Evolutionary conservation across 2,888 invertebrate species (phyloP), one percentile per base, ranked within the genome.

Genomic region (Cephus sareptanus): DNA sequence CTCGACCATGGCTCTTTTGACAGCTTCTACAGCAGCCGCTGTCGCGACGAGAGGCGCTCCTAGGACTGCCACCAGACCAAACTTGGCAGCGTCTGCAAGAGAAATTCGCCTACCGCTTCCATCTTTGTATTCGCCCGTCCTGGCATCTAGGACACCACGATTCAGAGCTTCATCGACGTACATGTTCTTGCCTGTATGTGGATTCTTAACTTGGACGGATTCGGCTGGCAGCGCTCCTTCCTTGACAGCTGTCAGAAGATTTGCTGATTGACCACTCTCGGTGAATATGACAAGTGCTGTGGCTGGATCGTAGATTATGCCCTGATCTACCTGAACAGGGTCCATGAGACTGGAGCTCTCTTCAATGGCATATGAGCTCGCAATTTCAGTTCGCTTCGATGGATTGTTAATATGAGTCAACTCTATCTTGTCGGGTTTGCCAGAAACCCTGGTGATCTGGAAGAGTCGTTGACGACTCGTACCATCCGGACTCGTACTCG

Each of bases 301-400:
- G 1, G 95, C 93, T 0, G 97, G 96, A 91, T 97, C 96, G 89
- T 95, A 97, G 82, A 96, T 96, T 6, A 96, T 92, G 11, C 96
- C 96, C 0, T 95, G 94, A 37, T 94, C 92, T 75, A 97, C 93
- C 92, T 96, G 95, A 13, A 97, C 92, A 0, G 96, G 96, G 89
- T 96, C 95, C 82, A 94, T 92, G 33, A 92, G 92, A 75, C 85
- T 85, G 1, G 87, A 87, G 73, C 89, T 90, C 70, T 92, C 92
- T 74, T 93, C 93, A 34, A 71, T 71, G 31, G 31, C 9, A 23
- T 23, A 23, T 11, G 93, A 92, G 40, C 89, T 89, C 83, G 92
- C 92, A 12, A 94, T 90, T 89, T 93, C 92, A 2, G 90, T 92
- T 76, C 92, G 90, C 81, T 92, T 92, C 4, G 86, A 81, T 1